Conservation (phyloP, 2,113 vertebrate genomes). For the Tylochromis polylepis region DNA sequence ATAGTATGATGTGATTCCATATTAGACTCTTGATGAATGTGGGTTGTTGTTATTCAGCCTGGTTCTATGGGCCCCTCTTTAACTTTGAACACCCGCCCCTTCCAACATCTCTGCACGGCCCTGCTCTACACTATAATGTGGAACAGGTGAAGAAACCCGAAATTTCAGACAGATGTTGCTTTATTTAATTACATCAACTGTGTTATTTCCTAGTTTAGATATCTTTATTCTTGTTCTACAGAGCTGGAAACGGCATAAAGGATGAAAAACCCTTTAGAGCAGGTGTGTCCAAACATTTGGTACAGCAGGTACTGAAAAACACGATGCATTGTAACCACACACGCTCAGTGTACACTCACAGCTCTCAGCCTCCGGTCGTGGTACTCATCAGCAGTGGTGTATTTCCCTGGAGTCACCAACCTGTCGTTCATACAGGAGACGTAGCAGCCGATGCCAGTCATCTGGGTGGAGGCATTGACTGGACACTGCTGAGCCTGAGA, state of each 20-base stretch:
- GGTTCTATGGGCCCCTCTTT: too few species aligned
- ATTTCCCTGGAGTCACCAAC: slow-evolving; percentile 75
- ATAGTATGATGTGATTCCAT: too few species aligned
- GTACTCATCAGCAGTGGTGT: slow-evolving; percentile 79
- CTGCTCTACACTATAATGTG: too few species aligned
- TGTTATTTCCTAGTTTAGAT: background rate
- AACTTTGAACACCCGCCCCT: too few species aligned
- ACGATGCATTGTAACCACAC: background rate
- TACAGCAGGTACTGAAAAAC: background rate
- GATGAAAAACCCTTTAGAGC: background rate
- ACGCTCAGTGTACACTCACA: slow-evolving; percentile 70
- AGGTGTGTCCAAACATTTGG: fast-evolving
- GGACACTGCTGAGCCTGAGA: slow-evolving; percentile 76
- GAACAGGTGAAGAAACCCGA: too few species aligned
- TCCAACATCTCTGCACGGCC: too few species aligned
- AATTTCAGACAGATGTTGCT: too few species aligned
- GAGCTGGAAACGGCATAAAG: background rate
- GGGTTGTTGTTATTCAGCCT: too few species aligned
- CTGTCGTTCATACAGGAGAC: slow-evolving; percentile 81
- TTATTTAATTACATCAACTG: background rate
- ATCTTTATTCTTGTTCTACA: background rate
- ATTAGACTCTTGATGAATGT: too few species aligned
- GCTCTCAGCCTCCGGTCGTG: slow-evolving; percentile 76
- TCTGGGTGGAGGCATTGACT: slow-evolving; percentile 83
- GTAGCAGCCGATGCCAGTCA: slow-evolving; percentile 84